Evolutionary conservation across 2,888 invertebrate species (phyloP).

Genomic region (Drosophila borborema): DNA sequence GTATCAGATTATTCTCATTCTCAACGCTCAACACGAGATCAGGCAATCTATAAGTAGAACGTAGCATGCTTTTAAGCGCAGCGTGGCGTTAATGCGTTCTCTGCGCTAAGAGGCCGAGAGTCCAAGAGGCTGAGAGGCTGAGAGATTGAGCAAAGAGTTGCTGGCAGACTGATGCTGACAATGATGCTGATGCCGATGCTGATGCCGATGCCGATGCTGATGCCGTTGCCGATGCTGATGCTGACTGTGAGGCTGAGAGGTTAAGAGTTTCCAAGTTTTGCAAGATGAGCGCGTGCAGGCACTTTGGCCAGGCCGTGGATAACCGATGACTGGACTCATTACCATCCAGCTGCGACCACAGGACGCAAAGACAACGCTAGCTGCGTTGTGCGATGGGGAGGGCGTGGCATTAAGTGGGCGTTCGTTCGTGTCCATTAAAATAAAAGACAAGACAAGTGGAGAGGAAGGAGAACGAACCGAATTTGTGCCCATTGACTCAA

Average conservation of each 20-base stretch:
- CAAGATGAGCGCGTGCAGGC: constrained; percentile 64
- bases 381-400: background rate
- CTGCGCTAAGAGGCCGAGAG: constrained; percentile 1
- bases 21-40: background rate
- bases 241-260: background rate
- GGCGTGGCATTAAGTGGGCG: constrained; percentile 45
- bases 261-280: background rate
- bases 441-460: constrained; percentile 11
- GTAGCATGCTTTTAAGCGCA: constrained; percentile 58
- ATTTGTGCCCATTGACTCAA: constrained; percentile 33
- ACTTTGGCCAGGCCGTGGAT: constrained; percentile 45
- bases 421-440: constrained; percentile 45
- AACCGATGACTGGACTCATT: constrained; percentile 38
- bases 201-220: background rate
- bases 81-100: constrained; percentile 68
- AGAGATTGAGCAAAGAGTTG: background rate
- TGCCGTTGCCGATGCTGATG: background rate
- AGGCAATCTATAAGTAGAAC: constrained; percentile 23
- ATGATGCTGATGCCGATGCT: background rate
- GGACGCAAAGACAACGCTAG: constrained; percentile 52
- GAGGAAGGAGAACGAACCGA: too few species aligned
- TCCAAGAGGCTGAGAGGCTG: background rate
- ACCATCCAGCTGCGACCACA: constrained; percentile 60
- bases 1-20: background rate
- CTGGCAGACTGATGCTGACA: background rate